A percentile compares a stretch with the other conserved stretches of the same genome.
Evolutionary conservation across 2,113 vertebrate species (phyloP).

Genomic region (Sturnira hondurensis): DNA sequence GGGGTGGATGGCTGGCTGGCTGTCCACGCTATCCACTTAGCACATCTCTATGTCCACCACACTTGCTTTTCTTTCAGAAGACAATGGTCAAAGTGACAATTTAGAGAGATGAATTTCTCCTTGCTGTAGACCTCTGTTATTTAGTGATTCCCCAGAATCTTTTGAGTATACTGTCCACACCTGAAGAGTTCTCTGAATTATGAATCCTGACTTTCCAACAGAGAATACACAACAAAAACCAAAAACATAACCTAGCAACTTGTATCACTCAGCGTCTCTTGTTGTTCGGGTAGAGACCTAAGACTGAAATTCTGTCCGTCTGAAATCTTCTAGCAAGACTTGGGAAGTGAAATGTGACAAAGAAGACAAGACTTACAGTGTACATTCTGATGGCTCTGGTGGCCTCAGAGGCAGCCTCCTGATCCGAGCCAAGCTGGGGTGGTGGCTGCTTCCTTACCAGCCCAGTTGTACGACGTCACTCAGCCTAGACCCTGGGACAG

Average conservation of each 20-base stretch:
- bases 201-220: background rate
- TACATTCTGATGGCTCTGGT: background rate
- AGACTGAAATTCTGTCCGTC: background rate
- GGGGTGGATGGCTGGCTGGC: accelerated
- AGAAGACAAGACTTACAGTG: accelerated
- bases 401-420: background rate
- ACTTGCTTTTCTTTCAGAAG: background rate
- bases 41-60: background rate
- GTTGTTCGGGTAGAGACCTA: background rate
- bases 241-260: background rate
- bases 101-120: background rate
- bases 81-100: background rate
- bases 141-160: background rate
- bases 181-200: background rate
- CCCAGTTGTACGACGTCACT: background rate
- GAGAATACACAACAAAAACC: background rate
- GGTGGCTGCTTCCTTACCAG: background rate
- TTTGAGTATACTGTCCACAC: background rate
- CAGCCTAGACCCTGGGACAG: background rate
- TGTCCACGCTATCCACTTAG: background rate
- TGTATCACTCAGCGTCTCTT: background rate
- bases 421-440: background rate
- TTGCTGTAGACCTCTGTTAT: background rate
- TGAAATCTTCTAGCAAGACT: background rate
- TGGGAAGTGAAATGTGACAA: background rate